Conservation (phyloP, 2,113 vertebrate species). For the Centropristis striata region DNA sequence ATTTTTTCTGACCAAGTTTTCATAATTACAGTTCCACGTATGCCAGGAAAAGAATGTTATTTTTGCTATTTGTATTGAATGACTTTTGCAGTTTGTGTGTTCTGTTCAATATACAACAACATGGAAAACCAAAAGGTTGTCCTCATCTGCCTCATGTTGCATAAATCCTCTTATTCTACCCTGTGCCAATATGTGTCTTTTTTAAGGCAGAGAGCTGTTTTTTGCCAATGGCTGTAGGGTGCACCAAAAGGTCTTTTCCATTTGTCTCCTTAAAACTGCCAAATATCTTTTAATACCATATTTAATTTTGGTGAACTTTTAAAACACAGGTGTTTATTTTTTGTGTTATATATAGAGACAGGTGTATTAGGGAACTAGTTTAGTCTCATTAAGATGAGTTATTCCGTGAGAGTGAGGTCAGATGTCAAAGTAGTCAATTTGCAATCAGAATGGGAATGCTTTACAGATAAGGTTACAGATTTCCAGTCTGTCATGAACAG, state of each 20-base stretch:
- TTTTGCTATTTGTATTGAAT: constrained; percentile 4
- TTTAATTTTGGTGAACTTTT: too few species aligned
- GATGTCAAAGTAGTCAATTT: background rate
- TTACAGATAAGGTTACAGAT: background rate
- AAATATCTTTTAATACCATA: background rate
- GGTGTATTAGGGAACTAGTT: too few species aligned
- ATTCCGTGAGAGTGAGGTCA: background rate
- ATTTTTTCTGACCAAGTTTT: constrained; percentile 7
- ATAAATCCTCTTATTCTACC: too few species aligned
- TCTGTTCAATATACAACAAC: constrained; percentile 1
- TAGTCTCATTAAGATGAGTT: background rate
- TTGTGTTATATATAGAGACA: background rate
- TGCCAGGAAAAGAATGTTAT: background rate
- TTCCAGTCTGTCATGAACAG: background rate
- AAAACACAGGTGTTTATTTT: too few species aligned
- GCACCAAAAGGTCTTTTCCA: background rate
- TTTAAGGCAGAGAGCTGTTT: background rate
- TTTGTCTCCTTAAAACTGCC: background rate
- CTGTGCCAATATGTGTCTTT: background rate
- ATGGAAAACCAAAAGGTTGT: background rate
- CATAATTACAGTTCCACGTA: background rate
- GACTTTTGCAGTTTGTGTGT: background rate
- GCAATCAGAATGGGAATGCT: background rate
- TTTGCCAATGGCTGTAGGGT: background rate
- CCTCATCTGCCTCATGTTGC: background rate